Conservation (phyloP, 2,888 invertebrate genomes). For the Blastobasis lacticolella region DNA sequence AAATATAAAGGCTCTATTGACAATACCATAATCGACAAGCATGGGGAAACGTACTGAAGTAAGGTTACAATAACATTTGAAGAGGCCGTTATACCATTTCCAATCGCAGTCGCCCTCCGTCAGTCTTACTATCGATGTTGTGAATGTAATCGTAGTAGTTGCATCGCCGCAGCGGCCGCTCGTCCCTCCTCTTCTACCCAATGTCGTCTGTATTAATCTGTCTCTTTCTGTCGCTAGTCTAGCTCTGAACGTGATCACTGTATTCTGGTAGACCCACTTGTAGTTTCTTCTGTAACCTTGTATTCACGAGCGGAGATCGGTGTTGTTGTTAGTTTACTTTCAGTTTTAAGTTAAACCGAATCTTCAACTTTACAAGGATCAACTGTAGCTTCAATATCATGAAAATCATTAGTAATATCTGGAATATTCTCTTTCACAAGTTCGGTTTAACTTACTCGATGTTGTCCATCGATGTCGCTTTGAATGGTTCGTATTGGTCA, state of each 20-base stretch:
- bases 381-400: neutral
- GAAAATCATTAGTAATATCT: slow-evolving; percentile 1
- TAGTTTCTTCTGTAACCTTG: slow-evolving; percentile 66
- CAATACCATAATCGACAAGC: too few species aligned
- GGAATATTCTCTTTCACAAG: slow-evolving; percentile 14
- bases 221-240: slow-evolving; percentile 61
- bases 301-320: slow-evolving; percentile 62
- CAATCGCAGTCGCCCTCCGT: slow-evolving; percentile 61
- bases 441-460: slow-evolving; percentile 62
- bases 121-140: slow-evolving; percentile 68
- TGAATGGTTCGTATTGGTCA: slow-evolving; percentile 68
- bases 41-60: neutral
- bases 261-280: slow-evolving; percentile 63
- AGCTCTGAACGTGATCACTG: slow-evolving; percentile 56
- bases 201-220: slow-evolving; percentile 56
- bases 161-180: slow-evolving; percentile 63
- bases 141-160: slow-evolving; percentile 67
- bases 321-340: slow-evolving; percentile 63
- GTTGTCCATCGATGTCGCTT: slow-evolving; percentile 73
- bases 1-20: too few species aligned
- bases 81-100: slow-evolving; percentile 54
- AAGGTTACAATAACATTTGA: slow-evolving; percentile 19
- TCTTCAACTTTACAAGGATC: slow-evolving; percentile 8
- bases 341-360: slow-evolving; percentile 44
- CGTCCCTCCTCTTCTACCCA: slow-evolving; percentile 59